phyloP scores from a whole-genome alignment of 2,113 vertebrate species.

The Neogobius melanostomus region DNA sequence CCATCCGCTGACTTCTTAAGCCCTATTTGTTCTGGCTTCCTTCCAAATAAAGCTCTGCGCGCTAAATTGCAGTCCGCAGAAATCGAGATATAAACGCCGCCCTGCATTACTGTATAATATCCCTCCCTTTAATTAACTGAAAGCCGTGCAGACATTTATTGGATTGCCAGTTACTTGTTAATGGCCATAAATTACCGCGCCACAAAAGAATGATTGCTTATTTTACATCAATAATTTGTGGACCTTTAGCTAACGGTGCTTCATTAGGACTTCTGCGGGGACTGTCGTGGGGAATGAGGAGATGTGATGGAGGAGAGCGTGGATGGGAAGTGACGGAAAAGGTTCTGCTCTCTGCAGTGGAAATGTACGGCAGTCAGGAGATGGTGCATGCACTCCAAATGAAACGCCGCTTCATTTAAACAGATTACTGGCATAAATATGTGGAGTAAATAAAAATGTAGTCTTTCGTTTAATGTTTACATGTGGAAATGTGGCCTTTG shows the following conservation, averaged over 20 bases:
- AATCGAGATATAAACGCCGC: conserved; percentile 97
- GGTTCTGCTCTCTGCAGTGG: conserved; percentile 37
- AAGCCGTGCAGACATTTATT: conserved; percentile 98
- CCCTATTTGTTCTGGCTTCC: conserved; percentile 96
- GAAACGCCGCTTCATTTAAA: no score
- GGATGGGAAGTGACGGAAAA: conserved; percentile 74
- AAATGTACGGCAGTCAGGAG: background rate
- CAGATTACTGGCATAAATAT: no score
- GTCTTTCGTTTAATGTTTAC: no score
- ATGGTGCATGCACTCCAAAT: no score
- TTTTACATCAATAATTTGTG: conserved; percentile 85
- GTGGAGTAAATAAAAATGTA: no score
- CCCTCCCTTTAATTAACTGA: conserved; percentile 99
- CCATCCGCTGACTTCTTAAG: conserved; percentile 94
- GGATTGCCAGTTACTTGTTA: conserved; percentile 95
- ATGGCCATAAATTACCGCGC: conserved; percentile 84
- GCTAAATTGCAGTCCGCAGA: conserved; percentile 92
- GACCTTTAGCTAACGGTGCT: conserved; percentile 79
- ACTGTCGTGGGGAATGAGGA: conserved; percentile 74
- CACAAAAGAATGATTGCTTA: conserved; percentile 85
- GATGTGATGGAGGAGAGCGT: conserved; percentile 62
- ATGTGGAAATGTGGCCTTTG: no score
- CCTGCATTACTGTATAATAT: conserved; percentile 95
- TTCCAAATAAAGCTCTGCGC: conserved; percentile 91
- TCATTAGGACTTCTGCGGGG: conserved; percentile 68